A percentile compares a stretch with the other conserved stretches of the same genome.
These are phyloP conservation scores for Drosophila nikananu DNA, from an alignment of 1,140 invertebrate species.

Conservation along the genomic window DNA sequence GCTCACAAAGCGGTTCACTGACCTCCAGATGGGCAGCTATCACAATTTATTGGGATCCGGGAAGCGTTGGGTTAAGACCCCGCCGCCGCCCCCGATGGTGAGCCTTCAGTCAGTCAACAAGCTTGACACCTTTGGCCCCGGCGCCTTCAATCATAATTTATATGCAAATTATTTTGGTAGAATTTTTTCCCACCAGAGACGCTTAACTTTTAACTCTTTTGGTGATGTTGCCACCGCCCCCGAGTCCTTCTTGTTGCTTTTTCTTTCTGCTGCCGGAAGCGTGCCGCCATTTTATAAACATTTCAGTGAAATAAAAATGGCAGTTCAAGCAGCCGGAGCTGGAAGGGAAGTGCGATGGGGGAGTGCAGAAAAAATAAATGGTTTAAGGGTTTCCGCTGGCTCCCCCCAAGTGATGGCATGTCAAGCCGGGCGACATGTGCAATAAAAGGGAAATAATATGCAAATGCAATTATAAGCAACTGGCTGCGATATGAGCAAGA, in stretches of 20 bases:
- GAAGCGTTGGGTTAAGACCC: slow-evolving; percentile 21
- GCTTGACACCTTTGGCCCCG: slow-evolving; percentile 47
- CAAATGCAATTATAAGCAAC: slow-evolving; percentile 82
- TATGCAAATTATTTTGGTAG: slow-evolving; percentile 80
- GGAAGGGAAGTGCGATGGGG: slow-evolving; percentile 17
- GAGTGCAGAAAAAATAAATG: slow-evolving; percentile 39
- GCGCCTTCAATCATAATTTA: slow-evolving; percentile 75
- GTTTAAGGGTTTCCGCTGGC: slow-evolving; percentile 49
- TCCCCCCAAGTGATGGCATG: slow-evolving; percentile 56
- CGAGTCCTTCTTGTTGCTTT: slow-evolving; percentile 3
- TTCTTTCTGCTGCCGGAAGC: slow-evolving; percentile 54
- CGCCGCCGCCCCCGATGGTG: neutral
- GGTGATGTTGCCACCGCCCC: slow-evolving; percentile 6
- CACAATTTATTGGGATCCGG: slow-evolving; percentile 36
- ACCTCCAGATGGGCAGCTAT: slow-evolving; percentile 36
- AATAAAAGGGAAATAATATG: slow-evolving; percentile 83
- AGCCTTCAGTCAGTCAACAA: slow-evolving; percentile 34
- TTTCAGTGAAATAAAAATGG: slow-evolving; percentile 58
- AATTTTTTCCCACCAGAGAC: slow-evolving; percentile 49
- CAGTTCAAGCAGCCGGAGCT: slow-evolving; percentile 43
- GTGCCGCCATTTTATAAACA: slow-evolving; percentile 76
- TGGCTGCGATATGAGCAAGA: slow-evolving; percentile 67
- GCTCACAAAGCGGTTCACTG: slow-evolving; percentile 9
- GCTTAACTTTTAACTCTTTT: slow-evolving; percentile 77
- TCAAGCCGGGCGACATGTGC: slow-evolving; percentile 78